phyloP scores from a whole-genome alignment of 2,888 invertebrate genomes.

The Yponomeuta malinellus region DNA sequence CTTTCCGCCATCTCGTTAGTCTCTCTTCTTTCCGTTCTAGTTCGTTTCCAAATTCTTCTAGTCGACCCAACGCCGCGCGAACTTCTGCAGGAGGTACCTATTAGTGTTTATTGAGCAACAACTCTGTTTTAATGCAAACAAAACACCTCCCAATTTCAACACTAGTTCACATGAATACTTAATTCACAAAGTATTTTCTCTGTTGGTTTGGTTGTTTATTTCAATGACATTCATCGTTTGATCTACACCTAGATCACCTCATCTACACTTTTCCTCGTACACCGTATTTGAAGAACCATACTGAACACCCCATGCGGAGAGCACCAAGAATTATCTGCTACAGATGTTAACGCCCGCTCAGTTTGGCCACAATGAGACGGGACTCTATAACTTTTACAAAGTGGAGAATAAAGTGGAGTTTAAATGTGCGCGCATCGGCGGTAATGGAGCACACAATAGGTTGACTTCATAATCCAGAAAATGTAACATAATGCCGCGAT shows the following conservation, averaged over 20 bases:
- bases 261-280: too few species aligned
- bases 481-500: constrained; percentile 35
- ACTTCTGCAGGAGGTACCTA: too few species aligned
- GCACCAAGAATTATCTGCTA: not conserved
- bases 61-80: not conserved
- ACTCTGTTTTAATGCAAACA: too few species aligned
- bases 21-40: not conserved
- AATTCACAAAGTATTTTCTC: too few species aligned
- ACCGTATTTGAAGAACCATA: not conserved
- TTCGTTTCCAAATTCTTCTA: not conserved
- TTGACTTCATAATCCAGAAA: constrained; percentile 47
- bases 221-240: too few species aligned
- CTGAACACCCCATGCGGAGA: not conserved
- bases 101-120: too few species aligned
- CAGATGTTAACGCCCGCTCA: not conserved
- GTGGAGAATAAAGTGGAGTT: constrained; percentile 2
- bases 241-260: too few species aligned
- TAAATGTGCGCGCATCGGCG: constrained; percentile 14
- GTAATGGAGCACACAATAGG: constrained; percentile 29
- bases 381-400: constrained; percentile 7
- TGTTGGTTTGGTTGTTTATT: too few species aligned
- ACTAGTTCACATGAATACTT: too few species aligned
- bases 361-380: not conserved
- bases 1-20: not conserved
- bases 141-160: too few species aligned